Conservation (phyloP, 1,140 invertebrate genomes). For the Drosophila micromelanica region DNA sequence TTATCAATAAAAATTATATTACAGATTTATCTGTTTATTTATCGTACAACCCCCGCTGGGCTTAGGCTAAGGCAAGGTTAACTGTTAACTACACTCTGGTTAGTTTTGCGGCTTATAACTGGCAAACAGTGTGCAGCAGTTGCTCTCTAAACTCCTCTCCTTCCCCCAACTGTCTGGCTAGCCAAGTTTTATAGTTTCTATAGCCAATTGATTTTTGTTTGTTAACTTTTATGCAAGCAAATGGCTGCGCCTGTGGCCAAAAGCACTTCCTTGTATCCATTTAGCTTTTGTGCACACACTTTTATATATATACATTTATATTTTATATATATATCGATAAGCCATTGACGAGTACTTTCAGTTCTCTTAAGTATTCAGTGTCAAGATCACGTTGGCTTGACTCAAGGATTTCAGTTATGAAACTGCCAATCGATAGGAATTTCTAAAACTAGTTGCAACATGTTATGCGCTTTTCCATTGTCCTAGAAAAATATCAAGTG, state of each 20-base stretch:
- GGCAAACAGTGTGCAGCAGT: conserved; percentile 24
- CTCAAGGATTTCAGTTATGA: conserved; percentile 31
- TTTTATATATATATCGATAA: neutral
- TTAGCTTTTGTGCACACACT: conserved; percentile 27
- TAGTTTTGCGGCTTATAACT: conserved; percentile 43
- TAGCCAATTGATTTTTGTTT: conserved; percentile 69
- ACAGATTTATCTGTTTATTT: neutral
- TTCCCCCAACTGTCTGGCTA: neutral
- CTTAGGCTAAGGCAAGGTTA: conserved; percentile 25
- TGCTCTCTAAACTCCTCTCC: neutral
- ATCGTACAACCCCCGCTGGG: neutral
- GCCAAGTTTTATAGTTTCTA: conserved; percentile 26
- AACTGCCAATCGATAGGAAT: conserved; percentile 16
- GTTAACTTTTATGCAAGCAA: conserved; percentile 71
- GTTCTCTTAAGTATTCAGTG: conserved; percentile 55
- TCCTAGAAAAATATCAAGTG: neutral
- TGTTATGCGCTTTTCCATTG: neutral
- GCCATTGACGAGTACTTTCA: conserved; percentile 25
- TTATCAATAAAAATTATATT: too few relatives aligned
- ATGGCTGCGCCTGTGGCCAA: conserved; percentile 37
- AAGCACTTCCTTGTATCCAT: conserved; percentile 1
- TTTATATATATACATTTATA: neutral
- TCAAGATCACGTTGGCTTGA: conserved; percentile 69
- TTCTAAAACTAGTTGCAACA: conserved; percentile 12
- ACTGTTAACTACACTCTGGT: conserved; percentile 2